Conservation (phyloP, 2,113 vertebrate genomes). For the Sinocyclocheilus grahami region DNA sequence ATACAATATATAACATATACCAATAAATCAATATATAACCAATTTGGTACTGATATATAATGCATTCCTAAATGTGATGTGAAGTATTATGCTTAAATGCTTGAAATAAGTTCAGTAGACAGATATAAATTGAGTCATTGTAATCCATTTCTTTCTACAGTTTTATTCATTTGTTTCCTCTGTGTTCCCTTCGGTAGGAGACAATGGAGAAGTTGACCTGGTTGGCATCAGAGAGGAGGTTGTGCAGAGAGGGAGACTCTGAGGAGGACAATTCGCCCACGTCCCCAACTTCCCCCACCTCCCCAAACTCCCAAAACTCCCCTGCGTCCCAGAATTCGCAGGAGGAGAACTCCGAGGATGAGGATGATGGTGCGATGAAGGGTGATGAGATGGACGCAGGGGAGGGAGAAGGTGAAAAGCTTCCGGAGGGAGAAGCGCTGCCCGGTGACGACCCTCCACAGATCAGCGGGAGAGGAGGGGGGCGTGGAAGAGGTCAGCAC, state of each 20-base stretch:
- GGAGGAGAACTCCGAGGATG: constrained; percentile 89
- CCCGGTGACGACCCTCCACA: constrained; percentile 55
- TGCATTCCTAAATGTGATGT: no score
- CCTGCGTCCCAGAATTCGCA: constrained; percentile 89
- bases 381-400: constrained; percentile 73
- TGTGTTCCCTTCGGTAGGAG: constrained; percentile 74
- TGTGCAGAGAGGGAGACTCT: constrained; percentile 88
- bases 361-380: constrained; percentile 78
- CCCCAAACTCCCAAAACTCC: constrained; percentile 66
- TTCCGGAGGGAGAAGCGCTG: constrained; percentile 67
- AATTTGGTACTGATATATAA: no score
- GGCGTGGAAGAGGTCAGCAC: constrained; percentile 72
- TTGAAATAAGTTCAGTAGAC: neutral
- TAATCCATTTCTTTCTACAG: neutral
- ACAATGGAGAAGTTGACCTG: constrained; percentile 97
- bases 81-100: neutral
- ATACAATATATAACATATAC: neutral
- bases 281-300: constrained; percentile 87
- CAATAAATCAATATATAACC: neutral
- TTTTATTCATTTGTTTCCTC: neutral
- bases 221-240: constrained; percentile 87
- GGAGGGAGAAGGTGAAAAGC: constrained; percentile 63
- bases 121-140: neutral
- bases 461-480: constrained; percentile 68
- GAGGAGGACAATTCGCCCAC: constrained; percentile 94